phyloP scores from a whole-genome alignment of 2,888 invertebrate genomes.

The Dolomedes plantarius region DNA sequence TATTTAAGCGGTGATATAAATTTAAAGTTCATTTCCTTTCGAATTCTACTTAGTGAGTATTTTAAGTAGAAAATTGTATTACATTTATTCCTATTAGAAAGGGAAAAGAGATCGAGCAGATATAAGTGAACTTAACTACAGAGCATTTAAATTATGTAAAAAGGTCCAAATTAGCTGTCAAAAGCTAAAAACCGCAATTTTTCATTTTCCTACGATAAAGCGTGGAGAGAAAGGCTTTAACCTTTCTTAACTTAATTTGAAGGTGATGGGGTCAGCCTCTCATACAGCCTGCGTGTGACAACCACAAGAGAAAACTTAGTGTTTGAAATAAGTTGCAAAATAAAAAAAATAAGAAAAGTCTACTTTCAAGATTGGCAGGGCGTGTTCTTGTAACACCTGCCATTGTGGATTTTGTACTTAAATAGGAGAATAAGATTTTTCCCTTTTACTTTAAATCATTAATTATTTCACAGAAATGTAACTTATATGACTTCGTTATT shows the following conservation, averaged over 20 bases:
- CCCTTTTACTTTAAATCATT: conserved; percentile 13
- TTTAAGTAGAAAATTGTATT: too few species aligned
- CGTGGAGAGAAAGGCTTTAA: conserved; percentile 17
- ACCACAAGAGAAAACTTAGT: conserved; percentile 1
- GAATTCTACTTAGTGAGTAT: too few species aligned
- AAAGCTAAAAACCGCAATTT: conserved; percentile 36
- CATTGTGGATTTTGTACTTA: conserved; percentile 40
- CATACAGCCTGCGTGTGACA: conserved; percentile 15
- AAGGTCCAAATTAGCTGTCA: conserved; percentile 52
- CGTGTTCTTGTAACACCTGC: conserved; percentile 49
- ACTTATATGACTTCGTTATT: conserved; percentile 8
- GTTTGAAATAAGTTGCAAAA: background rate
- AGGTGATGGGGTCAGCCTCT: conserved; percentile 33
- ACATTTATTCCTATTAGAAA: too few species aligned
- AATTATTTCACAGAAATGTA: conserved; percentile 37
- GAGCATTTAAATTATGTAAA: conserved; percentile 52
- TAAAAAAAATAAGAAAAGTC: conserved; percentile 13
- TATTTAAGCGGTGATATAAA: too few species aligned
- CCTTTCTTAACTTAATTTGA: conserved; percentile 35
- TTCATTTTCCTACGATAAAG: conserved; percentile 36
- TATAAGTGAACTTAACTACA: background rate
- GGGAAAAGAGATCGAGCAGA: conserved; percentile 5
- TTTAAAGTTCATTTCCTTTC: too few species aligned
- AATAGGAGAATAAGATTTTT: conserved; percentile 14
- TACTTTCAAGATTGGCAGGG: conserved; percentile 21